Percentiles rank a stretch among this genome's conserved stretches.
These are phyloP conservation scores for Penaeus vannamei DNA, from an alignment of 1,140 invertebrate genomes.

Conservation along the genomic window DNA sequence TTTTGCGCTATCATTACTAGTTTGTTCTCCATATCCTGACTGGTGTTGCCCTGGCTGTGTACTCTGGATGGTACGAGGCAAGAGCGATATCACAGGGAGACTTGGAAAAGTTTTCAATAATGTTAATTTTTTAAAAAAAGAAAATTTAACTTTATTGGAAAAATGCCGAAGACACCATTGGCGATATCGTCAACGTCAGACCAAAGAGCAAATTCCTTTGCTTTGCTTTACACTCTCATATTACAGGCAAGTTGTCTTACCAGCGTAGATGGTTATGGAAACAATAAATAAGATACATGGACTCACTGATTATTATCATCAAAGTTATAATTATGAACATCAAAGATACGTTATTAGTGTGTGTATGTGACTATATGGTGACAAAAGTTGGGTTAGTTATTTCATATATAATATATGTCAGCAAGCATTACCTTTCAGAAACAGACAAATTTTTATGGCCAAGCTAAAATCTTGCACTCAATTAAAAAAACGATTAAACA, in stretches of 20 bases:
- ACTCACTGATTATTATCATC: constrained; percentile 48
- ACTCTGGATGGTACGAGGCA: constrained; percentile 10
- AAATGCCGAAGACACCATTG: constrained; percentile 27
- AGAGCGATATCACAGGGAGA: constrained; percentile 10
- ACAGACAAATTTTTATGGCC: constrained; percentile 57
- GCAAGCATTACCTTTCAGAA: constrained; percentile 66
- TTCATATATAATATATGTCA: constrained; percentile 49
- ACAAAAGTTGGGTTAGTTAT: constrained; percentile 61
- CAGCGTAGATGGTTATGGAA: constrained; percentile 52
- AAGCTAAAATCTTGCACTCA: constrained; percentile 47
- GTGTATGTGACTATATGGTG: constrained; percentile 63
- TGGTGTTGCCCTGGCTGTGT: constrained; percentile 18
- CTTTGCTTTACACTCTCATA: constrained; percentile 28
- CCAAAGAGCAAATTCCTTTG: constrained; percentile 25
- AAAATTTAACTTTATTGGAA: constrained; percentile 41
- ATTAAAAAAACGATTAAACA: constrained; percentile 26
- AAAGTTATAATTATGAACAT: constrained; percentile 49
- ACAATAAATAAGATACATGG: constrained; percentile 57
- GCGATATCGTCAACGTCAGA: constrained; percentile 25
- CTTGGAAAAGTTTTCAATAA: constrained; percentile 23
- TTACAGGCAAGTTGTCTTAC: constrained; percentile 20
- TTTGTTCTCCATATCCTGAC: background rate
- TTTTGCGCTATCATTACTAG: constrained; percentile 23
- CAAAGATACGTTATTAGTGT: constrained; percentile 59
- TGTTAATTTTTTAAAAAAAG: constrained; percentile 22